Evolutionary conservation across 2,888 invertebrate species (phyloP), one percentile per base, ranked within the genome.

Genomic region (Parnassius mnemosyne): DNA sequence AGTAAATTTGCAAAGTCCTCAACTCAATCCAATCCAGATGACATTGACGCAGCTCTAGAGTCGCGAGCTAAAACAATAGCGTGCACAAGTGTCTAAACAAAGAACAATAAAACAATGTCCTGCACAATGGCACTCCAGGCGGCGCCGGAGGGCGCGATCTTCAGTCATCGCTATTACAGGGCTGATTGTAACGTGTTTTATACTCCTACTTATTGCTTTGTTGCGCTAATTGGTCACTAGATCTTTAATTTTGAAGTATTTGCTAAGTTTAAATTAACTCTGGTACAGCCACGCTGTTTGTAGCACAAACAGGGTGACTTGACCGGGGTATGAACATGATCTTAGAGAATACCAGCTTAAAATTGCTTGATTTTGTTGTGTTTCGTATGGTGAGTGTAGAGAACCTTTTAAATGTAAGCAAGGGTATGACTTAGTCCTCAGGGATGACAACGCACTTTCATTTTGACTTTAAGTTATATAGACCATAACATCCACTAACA

Each of bases 41-140:
- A 81, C 77, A 74, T 77, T 80, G 81, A 80, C 76, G 72, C 71
- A 82, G 75, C 71, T 71, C 82, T 80, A 61, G 64, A 69, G 64
- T 62, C 54, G 68, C 71, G 69, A 68, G 69, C 71, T 74, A 80
- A 80, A 83, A 81, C 83, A 84, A 81, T 80, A 78, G 78, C 79
- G 79, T 80, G 77, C 66, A 68, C 73, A 73, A 73, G 73, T 68
- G 73, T 73, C 76, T 74, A 79, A 84, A 84, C 82, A 83, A 72
- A 65, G 63, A 60, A 66, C 60, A 70, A 73, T 71, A 79, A 69
- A 71, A 72, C 74, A 69, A 72, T 54, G 61, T 61, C 56, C 71
- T 70, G 71, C 68, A 67, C 68, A 76, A 83, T 77, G 72, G 74
- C 77, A 74, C 85, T 84, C 68, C 68, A 64, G 56, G 64, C 60